Base-by-base conservation (phyloP, 2,888 invertebrate genomes). In the Hermaeophaga mercurialis region DNA sequence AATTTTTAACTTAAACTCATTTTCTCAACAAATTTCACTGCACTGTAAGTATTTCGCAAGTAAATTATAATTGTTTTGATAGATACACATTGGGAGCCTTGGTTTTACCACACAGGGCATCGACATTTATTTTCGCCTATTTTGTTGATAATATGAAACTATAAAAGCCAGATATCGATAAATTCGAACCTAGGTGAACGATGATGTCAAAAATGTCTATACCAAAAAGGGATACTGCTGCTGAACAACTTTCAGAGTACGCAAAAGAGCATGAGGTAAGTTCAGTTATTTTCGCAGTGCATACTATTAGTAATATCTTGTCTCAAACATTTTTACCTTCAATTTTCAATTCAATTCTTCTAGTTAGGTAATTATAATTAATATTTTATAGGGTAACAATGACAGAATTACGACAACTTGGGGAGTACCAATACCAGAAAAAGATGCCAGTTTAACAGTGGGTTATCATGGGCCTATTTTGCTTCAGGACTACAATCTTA, bases 391-490 rank as follows among this genome's bases (percentile, higher is more conserved):
- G 85, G 80, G 80, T 56, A 81, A 81, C 57, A 79, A 82, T 7
- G 80, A 84, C 5, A 80, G 80, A 24, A 81, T 94, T 59, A 90
- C 94, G 2, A 92, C 93, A 1, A 89, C 88, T 62, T 81, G 83
- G 75, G 98, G 97, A 49, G 84, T 86, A 52, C 95, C 96, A 0
- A 82, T 96, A 56, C 88, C 87, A 47, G 83, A 88, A 56, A 90
- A 90, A 75, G 86, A 84, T 59, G 89, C 89, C 36, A 84, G 86
- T 54, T 80, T 90, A 72, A 95, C 96, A 1, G 89, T 88, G 11
- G 97, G 97, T 0, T 87, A 89, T 18, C 83, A 88, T 58, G 96
- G 97, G 31, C 96, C 96, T 0, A 80, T 89, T 28, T 81, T 97
- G 1, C 76, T 96, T 7, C 92, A 96, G 78, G 97, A 97, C 80